phyloP scores from a whole-genome alignment of 2,888 invertebrate genomes.

The Acronicta leporina region DNA sequence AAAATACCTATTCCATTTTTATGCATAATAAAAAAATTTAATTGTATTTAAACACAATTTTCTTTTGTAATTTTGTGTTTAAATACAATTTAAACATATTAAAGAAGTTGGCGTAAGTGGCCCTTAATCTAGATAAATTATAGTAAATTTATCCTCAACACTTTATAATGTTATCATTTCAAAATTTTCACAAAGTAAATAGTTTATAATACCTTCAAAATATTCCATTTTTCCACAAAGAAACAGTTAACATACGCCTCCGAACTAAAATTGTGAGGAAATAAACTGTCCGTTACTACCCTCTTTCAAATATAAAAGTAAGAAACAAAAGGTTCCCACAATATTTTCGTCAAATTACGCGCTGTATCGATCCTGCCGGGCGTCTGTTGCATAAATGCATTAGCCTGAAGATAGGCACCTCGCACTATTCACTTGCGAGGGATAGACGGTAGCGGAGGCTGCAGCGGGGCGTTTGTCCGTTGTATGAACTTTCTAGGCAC shows the following conservation, averaged over 20 bases:
- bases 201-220: background rate
- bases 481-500: too few relatives aligned
- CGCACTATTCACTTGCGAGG: conserved; percentile 64
- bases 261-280: conserved; percentile 40
- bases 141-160: too few relatives aligned
- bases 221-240: background rate
- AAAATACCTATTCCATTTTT: too few relatives aligned
- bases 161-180: too few relatives aligned
- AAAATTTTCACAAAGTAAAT: background rate
- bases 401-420: conserved; percentile 87
- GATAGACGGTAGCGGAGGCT: conserved; percentile 29
- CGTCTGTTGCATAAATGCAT: conserved; percentile 88
- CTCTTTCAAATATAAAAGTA: conserved; percentile 63
- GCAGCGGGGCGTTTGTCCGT: conserved; percentile 4
- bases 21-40: too few relatives aligned
- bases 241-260: conserved; percentile 5
- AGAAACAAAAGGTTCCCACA: conserved; percentile 69
- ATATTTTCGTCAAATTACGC: conserved; percentile 82
- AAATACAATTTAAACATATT: too few relatives aligned
- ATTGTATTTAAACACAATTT: too few relatives aligned
- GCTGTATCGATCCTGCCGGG: conserved; percentile 78
- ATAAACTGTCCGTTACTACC: conserved; percentile 34
- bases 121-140: too few relatives aligned
- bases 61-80: too few relatives aligned
- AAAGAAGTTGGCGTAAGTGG: too few relatives aligned